Evolutionary conservation across 2,888 invertebrate genomes (phyloP).

Genomic region (Linyphia triangularis): DNA sequence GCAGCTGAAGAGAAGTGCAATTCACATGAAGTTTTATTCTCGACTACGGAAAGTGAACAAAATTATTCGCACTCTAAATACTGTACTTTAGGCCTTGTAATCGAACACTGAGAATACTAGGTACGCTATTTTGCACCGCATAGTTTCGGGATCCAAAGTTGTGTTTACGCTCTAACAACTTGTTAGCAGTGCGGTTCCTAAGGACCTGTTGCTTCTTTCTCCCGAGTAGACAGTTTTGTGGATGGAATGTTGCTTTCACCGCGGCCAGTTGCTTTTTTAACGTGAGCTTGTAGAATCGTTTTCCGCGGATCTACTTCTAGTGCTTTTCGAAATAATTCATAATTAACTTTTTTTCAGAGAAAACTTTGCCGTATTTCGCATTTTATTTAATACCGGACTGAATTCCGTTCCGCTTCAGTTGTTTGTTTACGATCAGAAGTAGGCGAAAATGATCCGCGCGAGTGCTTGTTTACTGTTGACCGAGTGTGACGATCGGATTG

Average conservation of each 20-base stretch:
- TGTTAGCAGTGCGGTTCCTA: constrained; percentile 15
- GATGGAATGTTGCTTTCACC: constrained; percentile 48
- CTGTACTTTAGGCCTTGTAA: background rate
- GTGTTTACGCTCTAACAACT: constrained; percentile 23
- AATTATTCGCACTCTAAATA: background rate
- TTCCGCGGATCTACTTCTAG: background rate
- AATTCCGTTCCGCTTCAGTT: too few species aligned
- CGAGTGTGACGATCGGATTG: background rate
- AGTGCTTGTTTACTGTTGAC: background rate
- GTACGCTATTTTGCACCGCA: background rate
- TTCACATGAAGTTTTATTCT: constrained; percentile 34
- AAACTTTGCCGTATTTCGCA: background rate
- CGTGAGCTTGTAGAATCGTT: background rate
- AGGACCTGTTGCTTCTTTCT: constrained; percentile 54
- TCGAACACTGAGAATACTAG: constrained; percentile 14
- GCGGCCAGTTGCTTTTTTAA: constrained; percentile 8
- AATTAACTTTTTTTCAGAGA: background rate
- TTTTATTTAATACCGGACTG: too few species aligned
- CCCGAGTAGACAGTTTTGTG: constrained; percentile 26
- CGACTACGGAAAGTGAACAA: constrained; percentile 54
- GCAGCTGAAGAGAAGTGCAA: background rate
- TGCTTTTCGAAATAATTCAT: too few species aligned
- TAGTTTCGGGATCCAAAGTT: constrained; percentile 18
- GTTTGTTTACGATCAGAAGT: too few species aligned
- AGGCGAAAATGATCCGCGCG: background rate